Base-by-base conservation (phyloP, 37 sponge, comb jelly and placozoan species). In the Chondrosia reniformis region DNA sequence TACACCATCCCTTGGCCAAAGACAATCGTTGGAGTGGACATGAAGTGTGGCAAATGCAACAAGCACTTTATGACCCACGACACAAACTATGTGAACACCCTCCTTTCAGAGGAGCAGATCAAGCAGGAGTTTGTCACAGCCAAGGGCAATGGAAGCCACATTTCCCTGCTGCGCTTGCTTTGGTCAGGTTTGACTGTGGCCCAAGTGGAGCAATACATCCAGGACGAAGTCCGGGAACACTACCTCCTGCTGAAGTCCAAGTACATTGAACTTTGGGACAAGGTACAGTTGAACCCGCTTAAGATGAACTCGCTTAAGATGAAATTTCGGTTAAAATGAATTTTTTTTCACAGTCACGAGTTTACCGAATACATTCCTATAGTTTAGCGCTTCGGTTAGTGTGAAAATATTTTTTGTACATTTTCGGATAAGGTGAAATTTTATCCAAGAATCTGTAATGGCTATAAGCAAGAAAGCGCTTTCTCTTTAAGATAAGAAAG, bases 211-310 rank as follows among this genome's bases (percentile, higher is more conserved):
- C 22, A 13, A 42, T 38, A 75, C 45, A 45, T 75, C 27, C 55
- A 75, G 76, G 67, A 59, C 39, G 75, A 75, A 33, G 66, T 82
- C 52, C 74, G 37, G 63, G 46, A 82, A 55, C 76, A 75, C 54
- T 82, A 82, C 67, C 83, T 82, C 38, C 46, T 9, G 66, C 22
- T 74, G 52, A 82, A 82, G 66, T 24, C 65, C 10, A 21, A 82
- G 52, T 82, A 63, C 63, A n/a, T 81, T 19, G 83, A 61, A 37
- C 65, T 75, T 63, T 82, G 83, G 76, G 76, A 75, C 83, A 82
- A 75, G 83, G 83, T 82, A 75, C 63, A n/a, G 37, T n/a, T n/a
- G n/a, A n/a, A n/a, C n/a, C n/a, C n/a, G n/a, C n/a, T n/a, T n/a
- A n/a, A n/a, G n/a, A n/a, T n/a, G n/a, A n/a, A n/a, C n/a, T n/a